Conservation (phyloP, 2,797 vertebrate species). For the Antrozous pallidus region DNA sequence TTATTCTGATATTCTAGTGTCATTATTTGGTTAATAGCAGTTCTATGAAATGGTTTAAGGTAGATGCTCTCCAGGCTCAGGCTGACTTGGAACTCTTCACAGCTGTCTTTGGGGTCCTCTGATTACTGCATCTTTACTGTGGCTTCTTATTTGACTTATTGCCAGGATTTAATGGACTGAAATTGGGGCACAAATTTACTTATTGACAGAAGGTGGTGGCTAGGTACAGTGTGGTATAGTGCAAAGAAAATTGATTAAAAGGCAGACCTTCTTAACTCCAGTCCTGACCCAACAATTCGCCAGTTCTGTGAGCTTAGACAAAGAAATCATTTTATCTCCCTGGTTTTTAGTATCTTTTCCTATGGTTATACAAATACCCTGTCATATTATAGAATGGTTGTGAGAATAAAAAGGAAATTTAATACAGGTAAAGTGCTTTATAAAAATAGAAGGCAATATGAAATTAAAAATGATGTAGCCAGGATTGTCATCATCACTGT, state of each 20-base stretch:
- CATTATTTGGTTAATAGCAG: not conserved
- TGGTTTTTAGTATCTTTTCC: not conserved
- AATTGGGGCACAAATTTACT: not conserved
- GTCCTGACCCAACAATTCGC: not conserved
- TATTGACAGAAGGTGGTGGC: not conserved
- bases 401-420: not conserved
- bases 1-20: not conserved
- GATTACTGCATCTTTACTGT: not conserved
- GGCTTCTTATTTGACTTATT: not conserved
- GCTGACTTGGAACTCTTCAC: not conserved
- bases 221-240: not conserved
- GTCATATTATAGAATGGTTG: not conserved
- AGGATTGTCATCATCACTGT: not conserved
- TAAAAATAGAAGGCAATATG: not conserved
- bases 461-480: not conserved
- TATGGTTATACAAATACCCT: not conserved
- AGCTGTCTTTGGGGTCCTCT: not conserved
- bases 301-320: not conserved
- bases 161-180: constrained; percentile 9
- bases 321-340: not conserved
- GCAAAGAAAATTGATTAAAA: constrained; percentile 8
- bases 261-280: not conserved
- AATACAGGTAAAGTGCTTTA: not conserved
- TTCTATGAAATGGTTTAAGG: constrained; percentile 27
- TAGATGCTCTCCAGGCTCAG: not conserved